These are phyloP conservation scores for Drosophila bipectinata DNA, from an alignment of 1,140 invertebrate genomes.

Conservation along the genomic window DNA sequence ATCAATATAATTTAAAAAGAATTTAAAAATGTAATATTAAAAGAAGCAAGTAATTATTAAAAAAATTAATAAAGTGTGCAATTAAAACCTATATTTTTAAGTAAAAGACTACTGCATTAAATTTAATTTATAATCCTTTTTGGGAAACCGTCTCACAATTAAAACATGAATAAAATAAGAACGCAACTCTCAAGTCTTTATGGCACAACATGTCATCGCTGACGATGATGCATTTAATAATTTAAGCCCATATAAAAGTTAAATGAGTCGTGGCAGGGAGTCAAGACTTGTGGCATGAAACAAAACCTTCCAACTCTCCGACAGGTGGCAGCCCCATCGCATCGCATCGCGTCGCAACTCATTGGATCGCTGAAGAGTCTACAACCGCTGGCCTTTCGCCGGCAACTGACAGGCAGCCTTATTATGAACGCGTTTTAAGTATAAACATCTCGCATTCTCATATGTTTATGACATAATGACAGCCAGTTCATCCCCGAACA, in stretches of 20 bases:
- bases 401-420: conserved; percentile 47
- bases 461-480: conserved; percentile 78
- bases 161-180: neutral
- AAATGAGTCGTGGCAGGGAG: conserved; percentile 10
- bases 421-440: conserved; percentile 65
- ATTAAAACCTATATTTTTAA: no score
- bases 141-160: no score
- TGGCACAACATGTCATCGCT: neutral
- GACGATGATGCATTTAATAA: conserved; percentile 25
- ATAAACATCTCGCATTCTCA: conserved; percentile 52
- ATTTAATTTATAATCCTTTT: no score
- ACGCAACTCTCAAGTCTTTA: neutral
- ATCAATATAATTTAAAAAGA: no score
- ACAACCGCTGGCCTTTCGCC: conserved; percentile 31
- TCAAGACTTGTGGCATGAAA: conserved; percentile 17
- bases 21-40: no score
- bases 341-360: conserved; percentile 9
- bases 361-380: conserved; percentile 19
- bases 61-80: no score
- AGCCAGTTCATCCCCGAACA: conserved; percentile 48
- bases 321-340: conserved; percentile 43
- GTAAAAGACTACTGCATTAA: no score
- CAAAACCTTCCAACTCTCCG: conserved; percentile 35
- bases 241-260: conserved; percentile 32
- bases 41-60: no score